Base-by-base conservation (phyloP, 37 sponge, comb jelly and placozoan genomes). In the Crambe crambe region DNA sequence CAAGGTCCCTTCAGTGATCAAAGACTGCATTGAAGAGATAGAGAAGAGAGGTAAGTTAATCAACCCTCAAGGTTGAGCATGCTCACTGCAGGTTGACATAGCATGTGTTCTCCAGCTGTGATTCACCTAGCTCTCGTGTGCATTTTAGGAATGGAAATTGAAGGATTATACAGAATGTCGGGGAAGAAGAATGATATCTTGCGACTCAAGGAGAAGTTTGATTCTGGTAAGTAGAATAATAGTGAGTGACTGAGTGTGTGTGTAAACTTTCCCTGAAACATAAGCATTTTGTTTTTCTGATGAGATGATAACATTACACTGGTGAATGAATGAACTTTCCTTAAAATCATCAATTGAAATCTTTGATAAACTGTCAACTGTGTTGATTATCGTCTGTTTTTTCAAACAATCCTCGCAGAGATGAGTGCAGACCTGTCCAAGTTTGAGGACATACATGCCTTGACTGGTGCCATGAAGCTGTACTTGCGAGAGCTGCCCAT, bases 401-500 rank as follows among this genome's bases (percentile, higher is more conserved):
- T 9, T 4, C 61, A 60, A n/a, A n/a, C n/a, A n/a, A n/a, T n/a
- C n/a, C n/a, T 2, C 10, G 34, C 76, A 92, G 92, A 85, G 6
- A 76, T 62, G 42, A 17, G 32, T 6, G 86, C 85, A 20, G 76
- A 87, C 56, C 74, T 92, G 51, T 37, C 51, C 3, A 42, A 59
- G 26, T 56, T 60, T 21, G 78, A 77, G 3, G 93, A 97, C 72
- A 62, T 88, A 31, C 90, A 94, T 68, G 89, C 86, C 15, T 40
- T 97, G 25, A 83, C 92, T 59, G 85, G 97, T 37, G 84, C 89
- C 17, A 70, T 94, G 70, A 97, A 97, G 69, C 87, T 89, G 47
- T 97, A 87, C 79, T 81, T 97, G 40, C 75, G 97, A 39, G 97
- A 97, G 66, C 80, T 97, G 12, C 97, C 97, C 30, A 80, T 97